Base-by-base conservation (phyloP, 2,113 vertebrate species). In the Gnathonemus echidnorhynchus region DNA sequence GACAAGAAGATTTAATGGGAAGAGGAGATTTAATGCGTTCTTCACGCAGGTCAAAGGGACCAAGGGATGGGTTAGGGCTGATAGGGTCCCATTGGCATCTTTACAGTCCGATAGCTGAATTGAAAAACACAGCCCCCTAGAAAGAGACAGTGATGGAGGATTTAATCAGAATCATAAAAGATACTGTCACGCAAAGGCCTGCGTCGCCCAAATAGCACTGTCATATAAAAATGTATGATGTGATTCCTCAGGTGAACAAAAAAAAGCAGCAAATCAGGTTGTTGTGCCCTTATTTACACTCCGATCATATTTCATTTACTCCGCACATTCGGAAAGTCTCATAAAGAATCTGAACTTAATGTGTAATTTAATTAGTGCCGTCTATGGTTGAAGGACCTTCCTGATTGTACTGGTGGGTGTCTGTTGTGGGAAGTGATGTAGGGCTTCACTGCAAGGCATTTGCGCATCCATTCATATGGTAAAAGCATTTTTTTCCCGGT, bases 101-200 rank as follows among this genome's bases (percentile, higher is more conserved):
- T 87, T 56, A 52, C 50, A 31, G 49, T 53, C 50, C 6, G 50
- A 27, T 35, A 35, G 49, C 11, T 2, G n/a, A 87, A 87, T 35
- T 39, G 49, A 5, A 87, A 35, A 53, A 87, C 48, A 1, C 15
- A 39, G 31, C 17, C 17, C 15, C 24, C n/a, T 8, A 15, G 50
- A 56, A 24, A 87, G 50, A 87, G 86, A 53, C n/a, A 87, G 86
- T 56, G 86, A 87, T 87, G 31, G 48, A 87, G 49, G 27, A 35
- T 52, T 52, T 85, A 48, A 45, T 53, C 48, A 87, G 17, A 53
- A 19, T 53, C 46, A 87, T 87, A 52, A 53, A 53, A 53, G 50
- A 87, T 52, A 21, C 46, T 50, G 50, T 53, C 48, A 52, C 80
- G 7, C 45, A 52, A 87, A 87, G n/a, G 86, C 48, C 50, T 87